Conservation (phyloP, 2,113 vertebrate genomes). For the Prochilodus magdalenae region DNA sequence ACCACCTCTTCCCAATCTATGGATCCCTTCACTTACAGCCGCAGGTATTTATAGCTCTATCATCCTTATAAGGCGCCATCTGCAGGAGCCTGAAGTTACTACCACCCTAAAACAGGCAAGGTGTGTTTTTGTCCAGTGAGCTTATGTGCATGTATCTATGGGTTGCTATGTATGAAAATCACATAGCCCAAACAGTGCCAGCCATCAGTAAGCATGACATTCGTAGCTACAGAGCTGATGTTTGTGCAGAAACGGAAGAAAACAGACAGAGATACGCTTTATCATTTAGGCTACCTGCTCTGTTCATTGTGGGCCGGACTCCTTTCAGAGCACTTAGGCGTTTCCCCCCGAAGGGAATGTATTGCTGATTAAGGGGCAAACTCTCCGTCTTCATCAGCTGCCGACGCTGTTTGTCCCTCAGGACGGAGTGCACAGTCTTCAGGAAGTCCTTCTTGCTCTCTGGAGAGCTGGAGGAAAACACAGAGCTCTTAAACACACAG, state of each 20-base stretch:
- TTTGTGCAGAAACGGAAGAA: not conserved
- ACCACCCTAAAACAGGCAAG: too few species aligned
- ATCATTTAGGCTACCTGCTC: constrained; percentile 83
- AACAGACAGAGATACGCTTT: not conserved
- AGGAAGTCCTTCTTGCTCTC: constrained; percentile 94
- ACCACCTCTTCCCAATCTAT: too few species aligned
- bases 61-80: too few species aligned
- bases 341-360: constrained; percentile 95
- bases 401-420: constrained; percentile 92
- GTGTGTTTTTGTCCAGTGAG: too few species aligned
- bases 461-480: constrained; percentile 78
- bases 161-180: too few species aligned
- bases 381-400: constrained; percentile 95
- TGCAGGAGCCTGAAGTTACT: too few species aligned
- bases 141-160: too few species aligned
- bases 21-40: too few species aligned
- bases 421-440: constrained; percentile 90
- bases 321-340: constrained; percentile 93
- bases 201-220: too few species aligned
- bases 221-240: not conserved
- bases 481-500: not conserved
- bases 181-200: too few species aligned
- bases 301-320: constrained; percentile 85
- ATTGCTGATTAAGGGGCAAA: constrained; percentile 90
- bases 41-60: too few species aligned